These are phyloP conservation scores for Meloidogyne hapla DNA, from an alignment of 1,140 invertebrate genomes.

Conservation along the genomic window DNA sequence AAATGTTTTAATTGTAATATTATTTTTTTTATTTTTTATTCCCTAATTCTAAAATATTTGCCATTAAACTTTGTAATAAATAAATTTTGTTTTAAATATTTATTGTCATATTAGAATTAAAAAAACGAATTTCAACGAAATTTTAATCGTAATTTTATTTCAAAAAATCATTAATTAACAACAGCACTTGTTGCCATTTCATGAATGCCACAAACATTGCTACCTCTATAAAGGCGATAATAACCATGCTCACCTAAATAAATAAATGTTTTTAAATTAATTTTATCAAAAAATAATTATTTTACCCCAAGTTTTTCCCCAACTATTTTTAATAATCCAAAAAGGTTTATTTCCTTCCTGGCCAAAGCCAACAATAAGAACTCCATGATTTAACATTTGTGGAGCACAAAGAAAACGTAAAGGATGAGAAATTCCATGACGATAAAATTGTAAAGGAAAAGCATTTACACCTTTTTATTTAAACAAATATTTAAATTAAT, in stretches of 20 bases:
- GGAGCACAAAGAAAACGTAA: slow-evolving; percentile 82
- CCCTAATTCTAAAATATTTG: background rate
- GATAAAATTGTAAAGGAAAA: slow-evolving; percentile 95
- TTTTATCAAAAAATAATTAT: slow-evolving; percentile 65
- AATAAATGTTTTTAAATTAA: background rate
- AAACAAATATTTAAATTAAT: background rate
- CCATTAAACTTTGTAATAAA: background rate
- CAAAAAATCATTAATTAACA: slow-evolving; percentile 64
- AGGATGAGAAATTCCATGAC: slow-evolving; percentile 93
- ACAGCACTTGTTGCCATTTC: slow-evolving; percentile 84
- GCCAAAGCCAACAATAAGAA: slow-evolving; percentile 87
- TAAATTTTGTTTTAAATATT: background rate
- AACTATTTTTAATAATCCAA: slow-evolving; percentile 91
- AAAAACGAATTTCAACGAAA: no score
- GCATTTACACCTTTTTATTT: slow-evolving; percentile 77
- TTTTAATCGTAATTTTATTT: no score
- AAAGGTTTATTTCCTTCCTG: slow-evolving; percentile 79
- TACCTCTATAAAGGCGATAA: slow-evolving; percentile 87
- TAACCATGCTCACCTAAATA: slow-evolving; percentile 72
- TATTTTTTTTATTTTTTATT: background rate
- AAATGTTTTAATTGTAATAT: background rate
- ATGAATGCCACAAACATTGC: slow-evolving; percentile 89
- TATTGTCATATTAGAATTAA: no score
- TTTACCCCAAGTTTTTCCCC: slow-evolving; percentile 81
- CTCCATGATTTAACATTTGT: slow-evolving; percentile 70